phyloP scores from a whole-genome alignment of 2,113 vertebrate genomes.

The Cyanocitta stelleri region DNA sequence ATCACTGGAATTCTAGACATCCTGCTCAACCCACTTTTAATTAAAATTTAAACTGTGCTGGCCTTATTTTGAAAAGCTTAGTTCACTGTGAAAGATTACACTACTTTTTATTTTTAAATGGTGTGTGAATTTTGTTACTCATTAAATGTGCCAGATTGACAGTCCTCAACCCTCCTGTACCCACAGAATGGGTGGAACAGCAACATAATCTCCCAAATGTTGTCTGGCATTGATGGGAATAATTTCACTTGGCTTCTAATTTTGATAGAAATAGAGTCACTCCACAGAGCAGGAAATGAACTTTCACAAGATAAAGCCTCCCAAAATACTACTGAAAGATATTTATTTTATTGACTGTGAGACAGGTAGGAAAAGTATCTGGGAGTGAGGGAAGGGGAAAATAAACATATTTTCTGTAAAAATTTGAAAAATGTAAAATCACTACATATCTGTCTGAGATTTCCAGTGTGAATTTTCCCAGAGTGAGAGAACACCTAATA shows the following conservation, averaged over 20 bases:
- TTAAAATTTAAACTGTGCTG: neutral
- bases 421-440: neutral
- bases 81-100: neutral
- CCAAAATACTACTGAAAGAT: neutral
- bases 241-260: constrained; percentile 37
- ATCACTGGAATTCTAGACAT: neutral
- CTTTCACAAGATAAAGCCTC: neutral
- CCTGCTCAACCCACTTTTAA: neutral
- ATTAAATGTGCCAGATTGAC: constrained; percentile 11
- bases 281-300: neutral
- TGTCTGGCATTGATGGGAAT: constrained; percentile 2
- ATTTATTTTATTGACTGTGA: neutral
- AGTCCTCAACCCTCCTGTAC: constrained; percentile 2
- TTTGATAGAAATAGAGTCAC: neutral
- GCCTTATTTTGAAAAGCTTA: neutral
- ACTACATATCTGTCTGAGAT: neutral
- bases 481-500: neutral
- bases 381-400: neutral
- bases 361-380: neutral
- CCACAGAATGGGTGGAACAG: neutral
- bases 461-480: neutral
- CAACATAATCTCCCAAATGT: neutral
- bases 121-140: constrained; percentile 3
- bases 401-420: neutral
- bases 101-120: neutral